Base-by-base conservation (phyloP, 2,113 vertebrate species). In the Hippoglossus stenolepis region DNA sequence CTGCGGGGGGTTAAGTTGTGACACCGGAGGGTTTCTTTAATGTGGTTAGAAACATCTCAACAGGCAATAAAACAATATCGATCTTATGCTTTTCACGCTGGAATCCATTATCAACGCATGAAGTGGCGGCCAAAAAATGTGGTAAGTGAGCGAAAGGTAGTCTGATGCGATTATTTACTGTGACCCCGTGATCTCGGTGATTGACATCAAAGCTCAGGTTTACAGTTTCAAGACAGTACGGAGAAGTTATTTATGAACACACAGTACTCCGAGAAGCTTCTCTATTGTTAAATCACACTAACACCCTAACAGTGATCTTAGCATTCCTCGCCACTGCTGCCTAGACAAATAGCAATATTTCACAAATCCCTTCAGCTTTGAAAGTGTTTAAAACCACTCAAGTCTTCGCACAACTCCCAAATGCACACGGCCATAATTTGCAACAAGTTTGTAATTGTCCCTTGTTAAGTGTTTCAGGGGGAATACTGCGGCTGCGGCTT, bases 371-470 rank as follows among this genome's bases (percentile, higher is more conserved):
- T 79, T 70, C n/a, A 53, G 64, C 74, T 75, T 82, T 77, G n/a
- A 84, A 89, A 80, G 79, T 40, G 38, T 77, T 79, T 68, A 77
- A 90, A 88, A 80, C 68, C 79, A 83, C 83, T 80, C 21, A 15
- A 82, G 65, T 68, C 66, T 51, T 71, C 60, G 38, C 76, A 85
- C 80, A 67, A 83, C 61, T 88, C 80, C 86, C 82, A 78, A 77
- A 86, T 71, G 81, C 82, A 84, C 35, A 15, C 75, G 24, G 75
- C 76, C 82, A 70, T 86, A 60, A 90, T 92, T 89, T 82, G 73
- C 84, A 85, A 83, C 68, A 82, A 88, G 80, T 89, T 90, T 89
- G 81, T 68, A 92, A 89, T 89, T 89, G 87, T 90, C 82, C 80
- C 85, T 86, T 73, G 76, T 85, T 86, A 90, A 86, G 79, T 58